phyloP scores from a whole-genome alignment of 2,888 invertebrate species.

The Drosophila setosimentum region DNA sequence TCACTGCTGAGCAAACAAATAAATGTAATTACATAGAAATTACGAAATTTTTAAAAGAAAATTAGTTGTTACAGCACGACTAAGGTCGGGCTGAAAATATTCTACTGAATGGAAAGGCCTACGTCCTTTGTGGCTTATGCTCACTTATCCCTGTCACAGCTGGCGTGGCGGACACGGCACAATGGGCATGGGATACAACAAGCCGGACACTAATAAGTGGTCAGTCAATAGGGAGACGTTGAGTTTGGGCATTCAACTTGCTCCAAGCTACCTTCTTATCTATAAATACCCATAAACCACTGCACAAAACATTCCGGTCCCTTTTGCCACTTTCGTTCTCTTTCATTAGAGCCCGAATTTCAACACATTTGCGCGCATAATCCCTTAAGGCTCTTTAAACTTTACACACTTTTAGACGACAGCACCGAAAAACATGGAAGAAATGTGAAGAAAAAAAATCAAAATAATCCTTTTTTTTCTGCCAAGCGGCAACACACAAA shows the following conservation, averaged over 20 bases:
- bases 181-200: constrained; percentile 46
- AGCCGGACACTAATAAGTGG: constrained; percentile 66
- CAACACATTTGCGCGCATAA: constrained; percentile 80
- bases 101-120: constrained; percentile 27
- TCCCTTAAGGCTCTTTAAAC: constrained; percentile 83
- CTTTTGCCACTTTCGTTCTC: constrained; percentile 53
- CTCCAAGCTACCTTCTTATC: constrained; percentile 68
- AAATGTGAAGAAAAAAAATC: constrained; percentile 62
- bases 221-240: constrained; percentile 57
- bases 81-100: constrained; percentile 22
- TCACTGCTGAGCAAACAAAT: constrained; percentile 77
- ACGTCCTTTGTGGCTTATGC: constrained; percentile 61
- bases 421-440: constrained; percentile 54
- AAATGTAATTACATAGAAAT: constrained; percentile 75
- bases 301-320: constrained; percentile 54
- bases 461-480: constrained; percentile 74
- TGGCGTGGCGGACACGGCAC: constrained; percentile 55
- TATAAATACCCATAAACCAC: constrained; percentile 78
- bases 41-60: constrained; percentile 65
- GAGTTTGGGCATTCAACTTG: constrained; percentile 42
- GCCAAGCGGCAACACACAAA: constrained; percentile 28
- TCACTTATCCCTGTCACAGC: constrained; percentile 74
- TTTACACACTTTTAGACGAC: constrained; percentile 76
- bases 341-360: constrained; percentile 74
- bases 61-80: constrained; percentile 49